Evolutionary conservation across 2,888 invertebrate species (phyloP), one percentile per base, ranked within the genome.

Genomic region (Chymomyza procnemis): DNA sequence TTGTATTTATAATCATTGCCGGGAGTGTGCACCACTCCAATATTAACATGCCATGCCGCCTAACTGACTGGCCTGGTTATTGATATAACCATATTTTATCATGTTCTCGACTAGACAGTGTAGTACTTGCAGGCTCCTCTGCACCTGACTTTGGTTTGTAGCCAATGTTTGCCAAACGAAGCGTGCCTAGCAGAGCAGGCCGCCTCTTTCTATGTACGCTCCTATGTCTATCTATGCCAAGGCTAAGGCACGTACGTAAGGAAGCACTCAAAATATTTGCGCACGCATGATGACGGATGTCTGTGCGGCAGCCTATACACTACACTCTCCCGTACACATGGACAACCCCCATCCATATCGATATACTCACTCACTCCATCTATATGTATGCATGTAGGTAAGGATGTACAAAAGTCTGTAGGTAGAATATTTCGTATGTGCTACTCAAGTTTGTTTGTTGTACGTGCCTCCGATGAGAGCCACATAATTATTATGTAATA

Each of bases 261-360:
- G 80, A 82, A 87, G 83, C 81, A 82, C 81, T 82, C 87, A 87
- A 82, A 82, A 87, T 87, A 82, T 87, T 87, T 87, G 87, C 71
- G 71, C 79, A 82, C 87, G 81, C 81, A 82, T 87, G 34, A 41
- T 41, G 81, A 87, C 82, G 87, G 80, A 82, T 81, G 79, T 61
- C 79, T 74, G 69, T 66, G 66, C 59, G 14, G 8, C 14, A n/a
- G n/a, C n/a, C n/a, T n/a, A n/a, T n/a, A n/a, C n/a, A n/a, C 54
- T 21, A 54, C 9, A 5, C 52, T n/a, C 3, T n/a, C 52, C 52
- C 52, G 3, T 5, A 14, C 21, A 19, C 5, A 6, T 21, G 4
- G 12, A 3, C n/a, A n/a, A n/a, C n/a, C n/a, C 19, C 8, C 16
- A 18, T 21, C 18, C 54, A 18, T 12, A 54, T 21, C 18, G 19